phyloP scores from a whole-genome alignment of 2,113 vertebrate genomes.

The Laticauda colubrina region DNA sequence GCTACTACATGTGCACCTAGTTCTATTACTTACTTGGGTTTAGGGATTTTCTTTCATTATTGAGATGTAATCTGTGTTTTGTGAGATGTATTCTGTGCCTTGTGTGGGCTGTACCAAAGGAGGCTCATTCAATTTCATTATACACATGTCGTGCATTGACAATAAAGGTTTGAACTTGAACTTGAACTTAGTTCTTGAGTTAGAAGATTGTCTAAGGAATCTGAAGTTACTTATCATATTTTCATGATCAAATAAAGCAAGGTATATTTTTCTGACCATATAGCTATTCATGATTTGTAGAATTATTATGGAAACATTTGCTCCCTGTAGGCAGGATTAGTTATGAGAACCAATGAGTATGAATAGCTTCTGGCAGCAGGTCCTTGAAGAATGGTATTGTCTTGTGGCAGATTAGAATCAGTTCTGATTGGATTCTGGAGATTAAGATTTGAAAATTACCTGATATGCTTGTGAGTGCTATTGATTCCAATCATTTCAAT shows the following conservation, averaged over 20 bases:
- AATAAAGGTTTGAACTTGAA: too few relatives aligned
- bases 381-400: background rate
- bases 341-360: background rate
- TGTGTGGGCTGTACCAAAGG: too few relatives aligned
- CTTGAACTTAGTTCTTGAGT: background rate
- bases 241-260: background rate
- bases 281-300: background rate
- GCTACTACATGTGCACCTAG: background rate
- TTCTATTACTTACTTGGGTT: too few relatives aligned
- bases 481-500: background rate
- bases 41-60: too few relatives aligned
- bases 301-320: background rate
- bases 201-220: background rate
- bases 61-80: too few relatives aligned
- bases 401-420: background rate
- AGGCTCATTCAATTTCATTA: too few relatives aligned
- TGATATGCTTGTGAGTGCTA: background rate
- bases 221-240: background rate
- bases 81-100: too few relatives aligned
- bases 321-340: background rate
- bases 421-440: background rate
- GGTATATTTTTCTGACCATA: background rate
- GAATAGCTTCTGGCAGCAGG: background rate
- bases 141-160: too few relatives aligned
- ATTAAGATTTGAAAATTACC: background rate